These are phyloP conservation scores for Balanococcus diminutus DNA, from an alignment of 2,888 invertebrate genomes.

Conservation along the genomic window DNA sequence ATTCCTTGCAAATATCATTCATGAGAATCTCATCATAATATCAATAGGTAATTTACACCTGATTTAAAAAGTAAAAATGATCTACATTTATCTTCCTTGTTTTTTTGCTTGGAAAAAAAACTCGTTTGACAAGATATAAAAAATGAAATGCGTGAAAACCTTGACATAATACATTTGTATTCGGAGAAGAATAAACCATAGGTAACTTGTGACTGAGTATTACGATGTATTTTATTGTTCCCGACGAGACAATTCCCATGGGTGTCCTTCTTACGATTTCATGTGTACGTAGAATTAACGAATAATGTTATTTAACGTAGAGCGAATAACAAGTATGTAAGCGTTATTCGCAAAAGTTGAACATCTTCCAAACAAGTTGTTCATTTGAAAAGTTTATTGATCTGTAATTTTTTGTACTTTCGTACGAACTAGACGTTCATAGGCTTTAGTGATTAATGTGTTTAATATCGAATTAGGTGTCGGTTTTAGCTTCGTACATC, in stretches of 20 bases:
- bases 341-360: constrained; percentile 5
- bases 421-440: not conserved
- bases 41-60: not conserved
- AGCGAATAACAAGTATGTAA: not conserved
- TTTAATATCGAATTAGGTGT: not conserved
- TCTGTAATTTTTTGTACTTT: constrained; percentile 3
- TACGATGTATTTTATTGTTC: constrained; percentile 47
- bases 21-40: not conserved
- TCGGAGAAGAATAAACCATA: not conserved
- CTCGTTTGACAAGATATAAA: constrained; percentile 26
- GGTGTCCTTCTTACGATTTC: constrained; percentile 49
- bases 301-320: constrained; percentile 16
- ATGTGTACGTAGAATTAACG: constrained; percentile 38
- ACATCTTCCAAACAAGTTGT: constrained; percentile 24
- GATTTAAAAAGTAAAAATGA: constrained; percentile 24
- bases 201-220: constrained; percentile 38
- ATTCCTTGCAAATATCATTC: not conserved
- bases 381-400: constrained; percentile 8
- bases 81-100: constrained; percentile 30
- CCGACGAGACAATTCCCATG: constrained; percentile 52
- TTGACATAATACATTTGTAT: constrained; percentile 49
- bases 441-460: not conserved
- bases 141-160: constrained; percentile 46
- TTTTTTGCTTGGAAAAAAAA: not conserved
- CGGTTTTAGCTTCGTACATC: not conserved